These are phyloP conservation scores for Psilanteris sp. DNA, from an alignment of 1,140 invertebrate species.

Conservation along the genomic window DNA sequence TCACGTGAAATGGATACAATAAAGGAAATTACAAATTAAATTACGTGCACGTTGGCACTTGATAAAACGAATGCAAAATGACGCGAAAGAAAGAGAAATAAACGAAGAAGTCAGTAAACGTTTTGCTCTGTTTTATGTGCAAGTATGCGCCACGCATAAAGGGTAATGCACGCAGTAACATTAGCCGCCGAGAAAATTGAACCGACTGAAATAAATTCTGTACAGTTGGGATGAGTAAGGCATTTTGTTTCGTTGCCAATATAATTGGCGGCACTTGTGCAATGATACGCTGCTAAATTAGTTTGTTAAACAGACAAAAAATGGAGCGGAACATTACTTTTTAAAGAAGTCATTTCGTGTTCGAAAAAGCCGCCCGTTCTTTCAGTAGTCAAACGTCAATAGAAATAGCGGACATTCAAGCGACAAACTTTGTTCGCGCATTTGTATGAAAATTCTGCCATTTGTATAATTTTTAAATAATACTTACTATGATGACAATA, in stretches of 20 bases:
- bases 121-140: not conserved
- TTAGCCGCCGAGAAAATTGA: slow-evolving; percentile 22
- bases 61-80: slow-evolving; percentile 6
- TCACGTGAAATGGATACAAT: slow-evolving; percentile 1
- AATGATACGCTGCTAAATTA: slow-evolving; percentile 12
- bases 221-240: slow-evolving; percentile 4
- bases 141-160: slow-evolving; percentile 7
- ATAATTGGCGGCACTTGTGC: slow-evolving; percentile 12
- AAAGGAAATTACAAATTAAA: slow-evolving; percentile 28
- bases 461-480: too few relatives aligned
- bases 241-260: slow-evolving; percentile 2
- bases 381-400: too few relatives aligned
- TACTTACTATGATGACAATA: too few relatives aligned
- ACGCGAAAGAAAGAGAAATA: not conserved
- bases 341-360: too few relatives aligned
- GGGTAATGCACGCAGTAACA: slow-evolving; percentile 9
- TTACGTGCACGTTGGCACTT: slow-evolving; percentile 10
- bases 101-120: not conserved
- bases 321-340: not conserved
- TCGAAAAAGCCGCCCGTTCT: too few relatives aligned
- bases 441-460: too few relatives aligned
- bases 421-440: too few relatives aligned
- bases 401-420: too few relatives aligned
- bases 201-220: slow-evolving; percentile 33
- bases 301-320: slow-evolving; percentile 11